Evolutionary conservation across 2,888 invertebrate species (phyloP), one percentile per base, ranked within the genome.

Genomic region (Latrodectus elegans): DNA sequence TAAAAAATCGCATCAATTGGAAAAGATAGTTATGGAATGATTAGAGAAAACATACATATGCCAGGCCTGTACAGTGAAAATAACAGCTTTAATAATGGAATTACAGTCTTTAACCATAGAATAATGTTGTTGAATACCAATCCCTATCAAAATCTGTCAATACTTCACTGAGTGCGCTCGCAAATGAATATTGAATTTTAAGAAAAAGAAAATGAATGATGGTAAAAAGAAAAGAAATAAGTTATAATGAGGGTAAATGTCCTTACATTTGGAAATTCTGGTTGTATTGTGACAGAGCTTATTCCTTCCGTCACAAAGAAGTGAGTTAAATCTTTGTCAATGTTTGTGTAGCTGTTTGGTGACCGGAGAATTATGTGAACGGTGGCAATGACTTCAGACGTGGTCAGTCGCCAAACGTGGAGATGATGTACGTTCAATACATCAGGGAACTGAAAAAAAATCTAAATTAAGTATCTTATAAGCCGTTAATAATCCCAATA

Each of bases 371-470:
- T 95, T 11, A 97, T 95, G 91, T 97, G 97, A 4, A 95, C 96
- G 0, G 97, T 97, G 38, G 96, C 96, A 75, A 97, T 95, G 64
- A 96, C 94, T 92, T 95, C 95, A 90, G 95, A 94, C 0, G 95
- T 94, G 8, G 96, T 96, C 89, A 97, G 93, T 90, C 96, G 96
- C 97, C 97, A 97, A 38, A 97, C 95, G 91, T 97, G 97, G 68
- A 97, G 94, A 92, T 97, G 97, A 91, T 97, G 97, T 26, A 97
- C 95, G 91, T 95, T 95, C 0, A 95, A 93, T 83, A 96, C 95
- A 88, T 94, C 95, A 0, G 95, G 95, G 91, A 96, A 96, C 89
- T 90, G 77, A n/a, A 84, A 89, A 12, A 60, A 22, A 17, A 68
- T 22, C n/a, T 26, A 12, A 38, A 26, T 15, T 15, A 52, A 77